These are phyloP conservation scores for Oncorhynchus mykiss DNA, from an alignment of 2,113 vertebrate species.

Conservation along the genomic window DNA sequence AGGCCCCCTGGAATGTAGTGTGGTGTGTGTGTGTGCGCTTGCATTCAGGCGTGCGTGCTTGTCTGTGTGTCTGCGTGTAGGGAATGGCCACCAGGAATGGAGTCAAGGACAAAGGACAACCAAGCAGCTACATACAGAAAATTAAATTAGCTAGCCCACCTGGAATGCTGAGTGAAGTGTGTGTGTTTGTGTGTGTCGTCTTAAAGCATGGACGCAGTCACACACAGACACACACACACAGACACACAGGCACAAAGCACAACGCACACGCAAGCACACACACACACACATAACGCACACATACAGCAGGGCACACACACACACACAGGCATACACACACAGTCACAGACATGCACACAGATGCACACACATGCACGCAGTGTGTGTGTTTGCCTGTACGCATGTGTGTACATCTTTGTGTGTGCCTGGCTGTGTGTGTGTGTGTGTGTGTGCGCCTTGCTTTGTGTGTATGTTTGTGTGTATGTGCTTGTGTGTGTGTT, in stretches of 20 bases:
- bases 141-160: conserved; percentile 65
- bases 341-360: too few species aligned
- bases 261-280: too few species aligned
- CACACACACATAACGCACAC: too few species aligned
- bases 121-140: conserved; percentile 52
- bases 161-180: conserved; percentile 64
- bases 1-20: conserved; percentile 17
- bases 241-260: not conserved
- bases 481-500: conserved; percentile 6
- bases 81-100: conserved; percentile 38
- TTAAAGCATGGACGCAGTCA: too few species aligned
- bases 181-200: conserved; percentile 3
- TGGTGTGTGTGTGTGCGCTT: not conserved
- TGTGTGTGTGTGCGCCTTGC: not conserved
- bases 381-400: not conserved
- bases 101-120: conserved; percentile 62
- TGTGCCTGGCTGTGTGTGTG: not conserved
- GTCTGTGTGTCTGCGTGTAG: conserved; percentile 5
- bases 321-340: not conserved
- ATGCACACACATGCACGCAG: too few species aligned
- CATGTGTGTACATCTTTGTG: not conserved
- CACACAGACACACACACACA: too few species aligned
- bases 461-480: too few species aligned
- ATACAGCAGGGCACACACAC: too few species aligned
- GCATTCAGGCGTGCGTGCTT: conserved; percentile 19